phyloP scores from a whole-genome alignment of 92 coral and sea anemone genomes.

The Umimayanthus kanabou region DNA sequence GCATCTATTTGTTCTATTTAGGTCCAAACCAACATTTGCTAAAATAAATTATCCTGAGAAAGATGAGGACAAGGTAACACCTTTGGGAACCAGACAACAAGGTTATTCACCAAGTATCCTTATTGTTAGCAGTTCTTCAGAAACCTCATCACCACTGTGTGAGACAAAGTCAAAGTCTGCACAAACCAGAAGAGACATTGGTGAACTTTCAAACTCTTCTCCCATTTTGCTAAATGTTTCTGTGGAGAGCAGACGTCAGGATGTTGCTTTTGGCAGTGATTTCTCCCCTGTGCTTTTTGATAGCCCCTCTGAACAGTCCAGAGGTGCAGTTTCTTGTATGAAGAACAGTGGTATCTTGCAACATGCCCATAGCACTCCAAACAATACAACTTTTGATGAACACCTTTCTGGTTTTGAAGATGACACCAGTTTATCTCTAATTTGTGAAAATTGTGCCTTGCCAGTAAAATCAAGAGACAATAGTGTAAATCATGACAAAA shows the following conservation, averaged over 20 bases:
- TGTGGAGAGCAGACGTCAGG: neutral
- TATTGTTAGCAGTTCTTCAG: neutral
- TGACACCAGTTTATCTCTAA: neutral
- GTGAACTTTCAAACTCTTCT: neutral
- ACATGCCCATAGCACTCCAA: constrained; percentile 36
- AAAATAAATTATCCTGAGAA: neutral
- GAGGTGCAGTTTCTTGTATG: neutral
- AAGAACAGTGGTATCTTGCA: neutral
- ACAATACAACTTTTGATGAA: neutral
- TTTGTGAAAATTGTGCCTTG: neutral
- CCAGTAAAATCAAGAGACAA: neutral
- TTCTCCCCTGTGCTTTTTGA: constrained; percentile 25
- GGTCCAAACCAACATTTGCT: neutral
- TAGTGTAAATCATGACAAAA: neutral
- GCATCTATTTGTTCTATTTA: no score
- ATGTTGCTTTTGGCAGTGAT: neutral
- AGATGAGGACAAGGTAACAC: neutral
- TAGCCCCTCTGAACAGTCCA: neutral
- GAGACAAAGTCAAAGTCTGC: neutral
- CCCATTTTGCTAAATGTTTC: neutral
- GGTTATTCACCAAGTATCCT: neutral
- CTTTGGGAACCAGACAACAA: neutral
- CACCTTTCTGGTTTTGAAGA: constrained; percentile 2
- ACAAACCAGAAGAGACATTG: neutral
- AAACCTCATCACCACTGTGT: neutral